phyloP scores from a whole-genome alignment of 2,888 invertebrate species.

The Caenorhabditis uteleia region DNA sequence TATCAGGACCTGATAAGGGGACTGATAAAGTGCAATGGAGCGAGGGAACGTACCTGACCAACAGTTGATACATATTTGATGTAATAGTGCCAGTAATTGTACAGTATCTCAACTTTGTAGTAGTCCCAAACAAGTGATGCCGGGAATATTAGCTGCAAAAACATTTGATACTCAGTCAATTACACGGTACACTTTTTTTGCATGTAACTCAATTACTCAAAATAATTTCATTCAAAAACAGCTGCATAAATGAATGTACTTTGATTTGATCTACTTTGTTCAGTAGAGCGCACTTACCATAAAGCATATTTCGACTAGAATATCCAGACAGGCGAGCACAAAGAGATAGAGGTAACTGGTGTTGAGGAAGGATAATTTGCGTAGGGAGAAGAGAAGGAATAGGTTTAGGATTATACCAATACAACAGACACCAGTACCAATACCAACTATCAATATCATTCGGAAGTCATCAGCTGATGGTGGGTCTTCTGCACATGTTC shows the following conservation, averaged over 20 bases:
- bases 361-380: constrained; percentile 31
- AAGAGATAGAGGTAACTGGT: constrained; percentile 49
- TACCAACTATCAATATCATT: constrained; percentile 40
- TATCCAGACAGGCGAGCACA: constrained; percentile 50
- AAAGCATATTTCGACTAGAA: constrained; percentile 53
- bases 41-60: constrained; percentile 44
- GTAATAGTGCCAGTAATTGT: constrained; percentile 55
- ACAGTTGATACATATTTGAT: constrained; percentile 50
- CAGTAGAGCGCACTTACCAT: constrained; percentile 47
- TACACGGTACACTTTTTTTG: too few relatives aligned
- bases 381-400: constrained; percentile 46
- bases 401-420: constrained; percentile 44
- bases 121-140: constrained; percentile 46
- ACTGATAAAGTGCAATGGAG: neutral
- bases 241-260: too few relatives aligned
- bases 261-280: neutral
- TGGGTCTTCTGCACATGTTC: constrained; percentile 36
- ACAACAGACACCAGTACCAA: constrained; percentile 34
- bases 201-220: too few relatives aligned
- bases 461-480: constrained; percentile 39
- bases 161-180: too few relatives aligned
- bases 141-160: constrained; percentile 54
- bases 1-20: constrained; percentile 43
- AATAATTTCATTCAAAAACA: too few relatives aligned
- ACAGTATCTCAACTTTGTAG: constrained; percentile 41